Conservation (phyloP, 1,140 invertebrate species). For the Globodera ellingtonae region DNA sequence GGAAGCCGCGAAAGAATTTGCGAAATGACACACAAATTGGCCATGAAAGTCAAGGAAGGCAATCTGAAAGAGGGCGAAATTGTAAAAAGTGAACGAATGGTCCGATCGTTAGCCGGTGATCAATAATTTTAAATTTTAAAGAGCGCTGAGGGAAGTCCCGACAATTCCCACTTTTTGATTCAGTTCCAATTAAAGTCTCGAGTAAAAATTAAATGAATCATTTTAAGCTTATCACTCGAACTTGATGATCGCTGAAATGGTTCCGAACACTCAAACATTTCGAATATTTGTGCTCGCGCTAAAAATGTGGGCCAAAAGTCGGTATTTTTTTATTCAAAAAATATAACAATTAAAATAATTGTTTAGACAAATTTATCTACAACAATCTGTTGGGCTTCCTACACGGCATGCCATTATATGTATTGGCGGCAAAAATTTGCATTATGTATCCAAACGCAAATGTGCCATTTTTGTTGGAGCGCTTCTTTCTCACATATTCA, state of each 20-base stretch:
- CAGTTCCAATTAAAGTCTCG: no score
- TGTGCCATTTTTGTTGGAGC: slow-evolving; percentile 10
- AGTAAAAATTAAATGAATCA: background rate
- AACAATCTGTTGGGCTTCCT: slow-evolving; percentile 12
- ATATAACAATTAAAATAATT: background rate
- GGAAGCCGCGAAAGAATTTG: background rate
- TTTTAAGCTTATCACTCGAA: background rate
- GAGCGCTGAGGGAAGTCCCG: no score
- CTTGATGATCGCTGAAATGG: background rate
- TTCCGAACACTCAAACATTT: background rate
- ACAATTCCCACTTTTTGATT: no score
- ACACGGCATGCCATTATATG: slow-evolving; percentile 1
- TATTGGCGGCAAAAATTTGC: slow-evolving; percentile 21
- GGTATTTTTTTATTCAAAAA: background rate
- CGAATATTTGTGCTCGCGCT: background rate
- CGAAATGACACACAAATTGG: background rate
- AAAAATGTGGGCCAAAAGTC: background rate
- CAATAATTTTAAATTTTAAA: no score
- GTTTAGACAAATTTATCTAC: slow-evolving; percentile 1
- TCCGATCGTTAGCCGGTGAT: background rate
- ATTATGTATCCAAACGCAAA: slow-evolving; percentile 6
- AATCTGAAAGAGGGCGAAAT: background rate
- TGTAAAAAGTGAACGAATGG: background rate
- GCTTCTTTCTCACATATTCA: slow-evolving; percentile 17
- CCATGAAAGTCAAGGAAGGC: background rate